phyloP scores from a whole-genome alignment of 2,888 invertebrate genomes.

The Chloroclysta siterata region DNA sequence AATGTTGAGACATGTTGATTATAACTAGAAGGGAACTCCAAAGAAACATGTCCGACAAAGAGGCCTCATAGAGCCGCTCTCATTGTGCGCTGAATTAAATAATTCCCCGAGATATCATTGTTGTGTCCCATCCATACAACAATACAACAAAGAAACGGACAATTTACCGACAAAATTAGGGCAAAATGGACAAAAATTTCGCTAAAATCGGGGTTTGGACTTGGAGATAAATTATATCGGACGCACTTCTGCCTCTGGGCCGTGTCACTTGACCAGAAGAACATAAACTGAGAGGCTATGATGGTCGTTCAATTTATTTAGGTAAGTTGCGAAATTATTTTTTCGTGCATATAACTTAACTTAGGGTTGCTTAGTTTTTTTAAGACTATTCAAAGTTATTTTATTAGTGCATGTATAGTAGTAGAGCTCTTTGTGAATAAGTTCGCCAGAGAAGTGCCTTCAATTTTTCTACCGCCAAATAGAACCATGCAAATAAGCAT shows the following conservation, averaged over 20 bases:
- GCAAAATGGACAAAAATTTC: conserved; percentile 39
- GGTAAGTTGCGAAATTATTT: too few relatives aligned
- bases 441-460: too few relatives aligned
- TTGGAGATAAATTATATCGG: conserved; percentile 20
- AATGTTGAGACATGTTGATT: too few relatives aligned
- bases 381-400: too few relatives aligned
- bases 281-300: neutral
- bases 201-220: conserved; percentile 24
- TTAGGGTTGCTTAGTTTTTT: too few relatives aligned
- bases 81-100: conserved; percentile 31
- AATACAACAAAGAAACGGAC: conserved; percentile 52
- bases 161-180: conserved; percentile 47
- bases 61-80: conserved; percentile 21
- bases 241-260: conserved; percentile 6
- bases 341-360: too few relatives aligned
- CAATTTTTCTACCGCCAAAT: too few relatives aligned
- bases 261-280: conserved; percentile 6
- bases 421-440: too few relatives aligned
- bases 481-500: too few relatives aligned
- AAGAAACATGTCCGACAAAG: conserved; percentile 17
- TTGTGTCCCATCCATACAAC: conserved; percentile 45
- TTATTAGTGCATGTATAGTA: too few relatives aligned
- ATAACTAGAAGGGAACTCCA: conserved; percentile 6
- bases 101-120: conserved; percentile 35
- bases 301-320: neutral